Conservation (phyloP, 2,797 vertebrate species). For the Enteromius anoplus region DNA sequence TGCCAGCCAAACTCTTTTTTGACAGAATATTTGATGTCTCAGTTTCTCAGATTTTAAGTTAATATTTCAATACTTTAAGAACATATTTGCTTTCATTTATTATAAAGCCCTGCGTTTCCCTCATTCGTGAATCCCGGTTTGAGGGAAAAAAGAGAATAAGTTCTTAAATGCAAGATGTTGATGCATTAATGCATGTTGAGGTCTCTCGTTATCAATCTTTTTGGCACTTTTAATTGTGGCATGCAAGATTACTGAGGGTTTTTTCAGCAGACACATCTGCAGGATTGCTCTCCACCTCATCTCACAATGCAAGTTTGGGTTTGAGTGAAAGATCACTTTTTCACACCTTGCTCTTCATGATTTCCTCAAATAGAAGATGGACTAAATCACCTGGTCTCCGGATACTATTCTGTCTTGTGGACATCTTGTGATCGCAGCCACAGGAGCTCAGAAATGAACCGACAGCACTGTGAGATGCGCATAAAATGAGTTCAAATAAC, state of each 20-base stretch:
- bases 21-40: neutral
- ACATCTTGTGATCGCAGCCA: neutral
- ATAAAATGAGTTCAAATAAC: slow-evolving; percentile 1
- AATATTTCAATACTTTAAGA: neutral
- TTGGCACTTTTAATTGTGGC: neutral
- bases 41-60: neutral
- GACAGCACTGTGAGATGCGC: neutral
- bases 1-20: neutral
- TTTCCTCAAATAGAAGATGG: neutral
- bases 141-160: neutral
- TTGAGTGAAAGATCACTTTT: neutral
- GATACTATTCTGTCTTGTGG: neutral
- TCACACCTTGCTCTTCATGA: neutral
- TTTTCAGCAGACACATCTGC: neutral
- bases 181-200: neutral
- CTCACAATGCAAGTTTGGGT: neutral
- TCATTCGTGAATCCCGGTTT: neutral
- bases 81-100: neutral
- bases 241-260: neutral
- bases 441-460: neutral
- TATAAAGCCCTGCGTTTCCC: no score
- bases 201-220: neutral
- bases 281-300: neutral
- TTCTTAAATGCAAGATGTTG: neutral
- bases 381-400: neutral